These are phyloP conservation scores for Oceanites oceanicus DNA, from an alignment of 2,113 vertebrate genomes.

Conservation along the genomic window DNA sequence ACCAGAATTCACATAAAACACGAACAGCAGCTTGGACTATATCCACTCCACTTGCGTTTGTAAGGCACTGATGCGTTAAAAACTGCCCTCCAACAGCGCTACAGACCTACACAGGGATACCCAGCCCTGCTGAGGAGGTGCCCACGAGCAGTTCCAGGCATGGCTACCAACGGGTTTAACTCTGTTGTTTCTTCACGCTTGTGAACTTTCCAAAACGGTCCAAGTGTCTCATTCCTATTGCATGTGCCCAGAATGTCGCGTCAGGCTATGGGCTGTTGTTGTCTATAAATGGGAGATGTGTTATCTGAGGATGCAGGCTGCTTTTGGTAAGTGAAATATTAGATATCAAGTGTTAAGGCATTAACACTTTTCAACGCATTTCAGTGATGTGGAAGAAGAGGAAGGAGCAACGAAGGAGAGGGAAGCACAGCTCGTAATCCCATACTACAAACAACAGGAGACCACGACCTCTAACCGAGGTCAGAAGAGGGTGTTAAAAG, in stretches of 20 bases:
- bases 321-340: not conserved
- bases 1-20: accelerated
- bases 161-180: accelerated
- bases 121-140: not conserved
- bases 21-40: accelerated
- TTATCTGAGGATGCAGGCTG: not conserved
- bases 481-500: not conserved
- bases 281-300: not conserved
- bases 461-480: not conserved
- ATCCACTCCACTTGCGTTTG: accelerated
- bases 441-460: not conserved
- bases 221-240: not conserved
- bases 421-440: not conserved
- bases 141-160: not conserved
- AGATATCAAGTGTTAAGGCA: not conserved
- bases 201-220: accelerated
- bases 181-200: not conserved
- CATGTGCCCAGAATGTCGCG: not conserved
- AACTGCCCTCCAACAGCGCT: not conserved
- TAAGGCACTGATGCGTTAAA: not conserved
- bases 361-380: not conserved
- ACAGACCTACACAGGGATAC: too few relatives aligned
- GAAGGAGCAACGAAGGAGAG: not conserved
- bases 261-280: not conserved
- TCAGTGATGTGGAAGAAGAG: not conserved